Evolutionary conservation across 2,113 vertebrate genomes (phyloP).

Genomic region (Antechinus stuartii): DNA sequence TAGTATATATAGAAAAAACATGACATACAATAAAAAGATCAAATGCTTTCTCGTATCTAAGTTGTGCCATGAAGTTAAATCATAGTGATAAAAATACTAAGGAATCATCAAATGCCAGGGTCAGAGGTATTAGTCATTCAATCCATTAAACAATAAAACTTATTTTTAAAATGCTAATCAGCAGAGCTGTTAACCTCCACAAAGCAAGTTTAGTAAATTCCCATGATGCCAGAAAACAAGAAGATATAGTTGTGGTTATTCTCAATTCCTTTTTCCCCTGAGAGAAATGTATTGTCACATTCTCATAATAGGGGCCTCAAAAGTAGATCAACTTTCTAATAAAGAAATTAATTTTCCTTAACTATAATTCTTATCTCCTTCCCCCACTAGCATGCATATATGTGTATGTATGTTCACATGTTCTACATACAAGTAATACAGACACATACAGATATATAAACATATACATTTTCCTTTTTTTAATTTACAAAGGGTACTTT

Average conservation of each 20-base stretch:
- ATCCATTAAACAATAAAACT: not conserved
- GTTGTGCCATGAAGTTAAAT: not conserved
- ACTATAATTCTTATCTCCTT: not conserved
- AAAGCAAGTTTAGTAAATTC: conserved; percentile 1
- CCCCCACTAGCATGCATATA: not conserved
- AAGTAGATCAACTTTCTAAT: not conserved
- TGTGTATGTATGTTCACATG: not conserved
- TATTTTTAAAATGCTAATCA: not conserved
- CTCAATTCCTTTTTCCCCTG: not conserved
- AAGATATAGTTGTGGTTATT: not conserved
- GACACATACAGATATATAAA: not conserved
- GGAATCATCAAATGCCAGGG: not conserved
- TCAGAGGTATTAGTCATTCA: not conserved
- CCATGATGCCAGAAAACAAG: not conserved
- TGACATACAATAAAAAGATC: not conserved
- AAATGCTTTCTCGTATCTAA: not conserved
- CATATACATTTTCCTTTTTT: not conserved
- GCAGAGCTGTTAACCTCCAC: conserved; percentile 17
- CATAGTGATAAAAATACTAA: not conserved
- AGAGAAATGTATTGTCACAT: not conserved
- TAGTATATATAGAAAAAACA: not conserved
- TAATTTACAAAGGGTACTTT: conserved; percentile 36
- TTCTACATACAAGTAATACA: not conserved
- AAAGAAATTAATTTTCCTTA: conserved; percentile 29
- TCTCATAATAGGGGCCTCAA: not conserved